Base-by-base conservation (phyloP, 1,140 invertebrate genomes). In the Zaprionus inermis region DNA sequence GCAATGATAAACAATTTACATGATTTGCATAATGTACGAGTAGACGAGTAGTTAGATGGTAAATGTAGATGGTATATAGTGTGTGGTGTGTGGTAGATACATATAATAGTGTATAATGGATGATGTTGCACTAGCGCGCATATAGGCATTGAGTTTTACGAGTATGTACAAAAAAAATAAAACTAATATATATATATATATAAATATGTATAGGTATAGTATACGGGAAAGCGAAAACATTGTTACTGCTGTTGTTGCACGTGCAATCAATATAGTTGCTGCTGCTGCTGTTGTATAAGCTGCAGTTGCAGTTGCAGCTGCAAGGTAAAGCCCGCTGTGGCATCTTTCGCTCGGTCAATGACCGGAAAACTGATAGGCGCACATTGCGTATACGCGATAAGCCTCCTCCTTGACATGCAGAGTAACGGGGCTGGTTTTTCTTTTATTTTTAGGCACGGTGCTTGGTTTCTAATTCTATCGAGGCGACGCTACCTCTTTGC, bases 1-100 rank as follows among this genome's bases (percentile, higher is more conserved):
- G 28, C 54, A 58, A 75, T 75, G 55, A 46, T 68, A 71, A 75
- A 75, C 60, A 64, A 75, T 75, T 75, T 71, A 75, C 72, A 77
- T 72, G 70, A 57, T 73, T 67, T 67, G 60, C 70, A 56, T 76
- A 44, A 49, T 63, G 66, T 56, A 67, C 64, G 57, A 55, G 51
- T 55, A 69, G 60, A 72, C 49, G 73, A 63, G 44, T 18, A 46
- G 14, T 18, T 49, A 49, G 18, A 49, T 49, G 44, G 18, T 49
- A 49, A 22, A 46, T 46, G 44, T n/a, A 46, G n/a, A 49, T 49
- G 18, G 38, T 49, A 49, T 11, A 49, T 22, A 11, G 14, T 46
- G 11, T 11, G 22, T 49, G 44, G n/a, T 44, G 16, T 18, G 6
- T 41, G 38, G 38, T 49, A 49, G 18, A 49, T 49, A 12, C n/a